Base-by-base conservation (phyloP, 1,140 invertebrate species). In the Aphaenogaster floridana region DNA sequence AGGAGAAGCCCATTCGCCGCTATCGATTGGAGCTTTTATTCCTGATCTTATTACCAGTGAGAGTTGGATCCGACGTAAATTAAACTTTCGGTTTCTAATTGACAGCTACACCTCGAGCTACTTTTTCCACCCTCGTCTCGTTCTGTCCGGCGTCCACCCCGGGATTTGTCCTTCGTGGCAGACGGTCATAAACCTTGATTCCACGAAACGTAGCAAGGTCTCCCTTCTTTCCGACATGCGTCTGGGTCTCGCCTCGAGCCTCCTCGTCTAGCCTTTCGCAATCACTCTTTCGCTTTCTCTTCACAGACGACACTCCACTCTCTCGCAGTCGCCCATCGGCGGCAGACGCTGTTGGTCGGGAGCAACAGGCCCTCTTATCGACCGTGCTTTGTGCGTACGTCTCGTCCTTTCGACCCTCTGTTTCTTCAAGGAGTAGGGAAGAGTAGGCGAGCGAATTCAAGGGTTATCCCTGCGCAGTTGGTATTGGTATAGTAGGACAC, bases 281-380 rank as follows among this genome's bases (percentile, higher is more conserved):
- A 48, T 52, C 45, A 3, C 63, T 17, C 76, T 87, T 85, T 83
- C 34, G 61, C 59, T 52, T 80, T 66, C 42, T 42, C 54, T 3
- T 50, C 28, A 36, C 61, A 77, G 42, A 57, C 68, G 57, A 50
- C 39, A 57, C 11, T 48, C 54, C 52, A 42, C 68, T 45, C 76
- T 57, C 64, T 79, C 52, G 39, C 28, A 6, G 7, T 15, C 72
- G 59, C 74, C 34, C 76, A 54, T 11, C n/a, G 71, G 66, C 61
- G 59, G 79, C 84, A 87, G 79, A 89, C 89, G 21, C 15, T 5
- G 81, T 61, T 36, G 45, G 52, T 34, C 11, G 80, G 52, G 86
- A 90, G 89, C 89, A 90, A 90, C 89, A 90, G 89, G 88, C 89
- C 90, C 81, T 90, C 86, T 88, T 90, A 91, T 91, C 89, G 90